Evolutionary conservation across 2,113 vertebrate genomes (phyloP), one percentile per base, ranked within the genome.

Genomic region (Tachycineta bicolor): DNA sequence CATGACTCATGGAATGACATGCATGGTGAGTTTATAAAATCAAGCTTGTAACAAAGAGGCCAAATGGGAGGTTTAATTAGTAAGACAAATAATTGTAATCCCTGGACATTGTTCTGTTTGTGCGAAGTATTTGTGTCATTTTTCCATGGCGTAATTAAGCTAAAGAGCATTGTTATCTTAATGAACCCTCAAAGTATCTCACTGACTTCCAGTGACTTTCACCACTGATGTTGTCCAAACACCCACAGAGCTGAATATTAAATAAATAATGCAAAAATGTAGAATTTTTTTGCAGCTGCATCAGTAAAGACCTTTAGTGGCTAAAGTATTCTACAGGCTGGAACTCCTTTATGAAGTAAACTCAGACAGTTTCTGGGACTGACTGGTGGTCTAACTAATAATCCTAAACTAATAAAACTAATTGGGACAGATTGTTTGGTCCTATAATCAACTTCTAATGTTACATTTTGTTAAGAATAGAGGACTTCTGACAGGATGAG

Each of bases 21-120:
- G n/a, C 50, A 65, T 37, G 37, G 69, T 41, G 37, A 34, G 28
- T 88, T 93, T 87, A 76, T 88, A 90, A 91, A 94, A 68, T 92
- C 59, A 85, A 82, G 52, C 62, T 90, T 93, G 56, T 64, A 55
- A 59, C 14, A 90, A 78, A 68, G 55, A 95, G 62, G n/a, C n/a
- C 89, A 93, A 46, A 92, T 87, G 28, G 37, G 64, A 93, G 14
- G 71, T 94, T 88, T 95, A 73, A 91, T 89, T 83, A 85, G 56
- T 44, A 83, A 68, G 37, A 21, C n/a, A 84, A 90, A 80, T 77
- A 49, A 44, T 58, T 74, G 46, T 83, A 89, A 88, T 87, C 59
- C 69, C 68, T 83, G 25, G 22, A n/a, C 49, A n/a, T 75, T 94
- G 7, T 85, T 93, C 55, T 87, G 46, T 94, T 84, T 87, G 79